These are phyloP conservation scores for Kryptolebias marmoratus DNA, from an alignment of 2,113 vertebrate genomes.

Conservation along the genomic window DNA sequence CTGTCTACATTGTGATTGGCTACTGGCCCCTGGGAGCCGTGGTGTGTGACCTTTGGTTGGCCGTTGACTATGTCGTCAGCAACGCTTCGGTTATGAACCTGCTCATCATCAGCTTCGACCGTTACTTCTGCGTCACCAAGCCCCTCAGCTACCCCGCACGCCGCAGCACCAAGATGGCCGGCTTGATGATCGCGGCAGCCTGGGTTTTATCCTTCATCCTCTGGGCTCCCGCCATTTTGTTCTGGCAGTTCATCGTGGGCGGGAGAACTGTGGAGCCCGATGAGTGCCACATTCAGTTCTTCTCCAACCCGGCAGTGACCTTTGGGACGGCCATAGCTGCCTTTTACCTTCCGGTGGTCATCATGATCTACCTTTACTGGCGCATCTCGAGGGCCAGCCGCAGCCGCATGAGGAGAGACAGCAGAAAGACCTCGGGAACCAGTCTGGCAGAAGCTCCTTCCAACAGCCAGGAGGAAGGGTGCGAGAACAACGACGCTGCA, in stretches of 20 bases:
- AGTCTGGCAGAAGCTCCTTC: slow-evolving; percentile 84
- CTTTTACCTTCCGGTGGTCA: slow-evolving; percentile 95
- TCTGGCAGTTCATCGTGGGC: slow-evolving; percentile 97
- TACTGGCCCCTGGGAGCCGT: slow-evolving; percentile 95
- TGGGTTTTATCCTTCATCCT: slow-evolving; percentile 96
- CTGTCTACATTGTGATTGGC: slow-evolving; percentile 94
- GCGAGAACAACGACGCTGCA: slow-evolving; percentile 77
- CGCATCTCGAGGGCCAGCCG: slow-evolving; percentile 95
- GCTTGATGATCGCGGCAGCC: slow-evolving; percentile 95
- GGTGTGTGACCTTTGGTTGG: slow-evolving; percentile 97
- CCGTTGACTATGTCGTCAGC: slow-evolving; percentile 96
- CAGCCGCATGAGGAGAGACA: slow-evolving; percentile 88
- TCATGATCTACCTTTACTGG: slow-evolving; percentile 96
- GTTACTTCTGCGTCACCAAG: slow-evolving; percentile 98
- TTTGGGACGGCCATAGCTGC: slow-evolving; percentile 98
- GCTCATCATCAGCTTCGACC: slow-evolving; percentile 98
- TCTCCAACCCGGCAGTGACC: slow-evolving; percentile 92
- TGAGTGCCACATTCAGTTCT: slow-evolving; percentile 94
- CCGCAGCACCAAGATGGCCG: slow-evolving; percentile 95
- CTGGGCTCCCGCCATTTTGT: slow-evolving; percentile 97
- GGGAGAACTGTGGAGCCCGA: slow-evolving; percentile 85
- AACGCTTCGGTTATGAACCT: slow-evolving; percentile 99
- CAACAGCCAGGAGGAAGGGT: slow-evolving; percentile 84
- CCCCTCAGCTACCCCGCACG: slow-evolving; percentile 94
- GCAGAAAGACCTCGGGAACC: slow-evolving; percentile 79